Base-by-base conservation (phyloP, 2,113 vertebrate species). In the Syngnathus floridae region DNA sequence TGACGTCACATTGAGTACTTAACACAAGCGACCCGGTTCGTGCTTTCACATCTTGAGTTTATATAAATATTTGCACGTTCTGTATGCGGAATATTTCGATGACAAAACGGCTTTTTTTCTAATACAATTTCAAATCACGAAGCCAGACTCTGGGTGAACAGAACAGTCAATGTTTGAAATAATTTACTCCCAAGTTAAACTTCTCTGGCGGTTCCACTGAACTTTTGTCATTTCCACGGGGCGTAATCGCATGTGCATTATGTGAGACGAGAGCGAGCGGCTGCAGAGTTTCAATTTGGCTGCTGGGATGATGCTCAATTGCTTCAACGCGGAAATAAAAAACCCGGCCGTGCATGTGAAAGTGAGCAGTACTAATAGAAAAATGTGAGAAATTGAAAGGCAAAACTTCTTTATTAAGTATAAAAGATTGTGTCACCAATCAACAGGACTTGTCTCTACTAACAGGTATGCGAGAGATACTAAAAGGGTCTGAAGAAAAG, bases 301-400 rank as follows among this genome's bases (percentile, higher is more conserved):
- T 13, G 64, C 49, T 63, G 51, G 63, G 71, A 72, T 71, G 72
- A 73, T 83, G 76, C 76, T 74, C 70, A 81, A 82, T 79, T 82
- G 71, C 70, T 45, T 82, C 54, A 61, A 59, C 61, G 70, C 22
- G 11, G 55, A 67, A 77, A 71, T 52, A 52, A 49, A 57, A 60
- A 57, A 71, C 63, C 12, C 64, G 71, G 46, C 69, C 65, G 71
- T 70, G 78, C 82, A 77, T 79, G 75, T 74, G 62, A 84, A 74
- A 71, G 73, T 61, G 66, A 73, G 75, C 66, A 38, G 60, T 60
- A 56, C 43, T 74, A 65, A 75, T 68, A 71, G 70, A 86, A 82
- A 74, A 60, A 78, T 79, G 66, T 68, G 41, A 71, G 60, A 82
- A 84, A 81, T 75, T 68, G 66, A 64, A 66, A 52, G 37, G n/a